These are phyloP conservation scores for Dryomyza anilis DNA, from an alignment of 2,888 invertebrate genomes.

Conservation along the genomic window DNA sequence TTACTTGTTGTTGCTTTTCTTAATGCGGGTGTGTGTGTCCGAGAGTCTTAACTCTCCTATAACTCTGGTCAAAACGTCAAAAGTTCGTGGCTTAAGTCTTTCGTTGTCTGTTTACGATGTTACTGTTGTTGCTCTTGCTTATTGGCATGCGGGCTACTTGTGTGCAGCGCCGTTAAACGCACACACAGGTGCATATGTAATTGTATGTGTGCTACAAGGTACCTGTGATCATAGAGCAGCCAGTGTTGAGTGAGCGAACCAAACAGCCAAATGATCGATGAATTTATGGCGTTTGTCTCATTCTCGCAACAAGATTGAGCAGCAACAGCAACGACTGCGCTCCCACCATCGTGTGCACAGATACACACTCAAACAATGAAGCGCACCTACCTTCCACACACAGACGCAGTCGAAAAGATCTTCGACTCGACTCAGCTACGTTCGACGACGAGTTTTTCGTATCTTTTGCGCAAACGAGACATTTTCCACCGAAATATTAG, in stretches of 20 bases:
- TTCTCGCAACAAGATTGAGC: slow-evolving; percentile 9
- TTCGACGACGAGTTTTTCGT: slow-evolving; percentile 58
- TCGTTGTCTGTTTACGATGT: slow-evolving; percentile 8
- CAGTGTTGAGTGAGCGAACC: background rate
- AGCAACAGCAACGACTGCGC: background rate
- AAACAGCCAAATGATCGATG: slow-evolving; percentile 5
- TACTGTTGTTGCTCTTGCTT: background rate
- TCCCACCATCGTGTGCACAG: background rate
- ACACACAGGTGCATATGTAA: slow-evolving; percentile 16
- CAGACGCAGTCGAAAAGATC: slow-evolving; percentile 27
- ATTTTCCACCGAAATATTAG: slow-evolving; percentile 38
- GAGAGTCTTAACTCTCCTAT: slow-evolving; percentile 1
- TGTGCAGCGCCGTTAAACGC: background rate
- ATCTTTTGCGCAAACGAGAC: slow-evolving; percentile 48
- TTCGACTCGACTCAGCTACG: slow-evolving; percentile 15
- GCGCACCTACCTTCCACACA: slow-evolving; percentile 29
- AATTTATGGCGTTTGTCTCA: slow-evolving; percentile 18
- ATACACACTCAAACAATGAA: too few species aligned
- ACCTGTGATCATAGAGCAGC: too few species aligned
- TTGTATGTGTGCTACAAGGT: background rate
- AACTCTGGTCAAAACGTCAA: slow-evolving; percentile 1
- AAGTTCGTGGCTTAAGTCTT: slow-evolving; percentile 23
- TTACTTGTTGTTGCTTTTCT: background rate
- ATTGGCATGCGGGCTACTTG: slow-evolving; percentile 8
- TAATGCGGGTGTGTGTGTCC: slow-evolving; percentile 16